Percentiles rank a stretch among this genome's conserved stretches.
These are phyloP conservation scores for Seira ritae DNA, from an alignment of 2,888 invertebrate genomes.

Conservation along the genomic window DNA sequence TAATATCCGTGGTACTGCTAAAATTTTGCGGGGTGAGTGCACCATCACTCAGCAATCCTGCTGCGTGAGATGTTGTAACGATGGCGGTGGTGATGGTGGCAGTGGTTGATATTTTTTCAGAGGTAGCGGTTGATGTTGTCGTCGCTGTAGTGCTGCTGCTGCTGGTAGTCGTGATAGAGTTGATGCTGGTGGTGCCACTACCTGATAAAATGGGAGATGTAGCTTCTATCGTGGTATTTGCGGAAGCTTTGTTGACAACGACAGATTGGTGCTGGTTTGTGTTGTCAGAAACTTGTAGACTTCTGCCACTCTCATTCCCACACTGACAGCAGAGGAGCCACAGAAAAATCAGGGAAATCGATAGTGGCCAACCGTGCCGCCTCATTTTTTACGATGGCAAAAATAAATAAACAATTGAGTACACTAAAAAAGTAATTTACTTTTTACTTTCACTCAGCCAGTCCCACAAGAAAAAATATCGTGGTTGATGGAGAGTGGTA, in stretches of 20 bases:
- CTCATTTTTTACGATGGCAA: slow-evolving; percentile 9
- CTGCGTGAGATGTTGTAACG: background rate
- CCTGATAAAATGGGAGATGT: slow-evolving; percentile 18
- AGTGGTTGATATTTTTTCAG: slow-evolving; percentile 20
- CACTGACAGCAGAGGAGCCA: slow-evolving; percentile 59
- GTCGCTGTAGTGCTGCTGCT: background rate
- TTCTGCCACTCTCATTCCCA: slow-evolving; percentile 52
- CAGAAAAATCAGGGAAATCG: slow-evolving; percentile 58
- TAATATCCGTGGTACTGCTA: background rate
- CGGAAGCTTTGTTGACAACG: slow-evolving; percentile 33
- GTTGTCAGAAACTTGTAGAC: slow-evolving; percentile 21
- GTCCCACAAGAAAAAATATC: slow-evolving; percentile 40
- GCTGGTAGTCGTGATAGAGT: background rate
- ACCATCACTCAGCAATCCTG: slow-evolving; percentile 27
- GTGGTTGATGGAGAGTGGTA: background rate
- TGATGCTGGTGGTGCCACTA: background rate
- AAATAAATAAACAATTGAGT: slow-evolving; percentile 10
- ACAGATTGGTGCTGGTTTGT: slow-evolving; percentile 47
- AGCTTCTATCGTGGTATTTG: slow-evolving; percentile 12
- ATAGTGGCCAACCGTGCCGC: slow-evolving; percentile 51
- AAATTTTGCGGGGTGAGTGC: slow-evolving; percentile 40
- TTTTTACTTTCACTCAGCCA: slow-evolving; percentile 55
- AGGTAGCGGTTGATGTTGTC: background rate
- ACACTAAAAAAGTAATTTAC: slow-evolving; percentile 15
- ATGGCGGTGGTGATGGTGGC: background rate